phyloP scores from a whole-genome alignment of 2,113 vertebrate genomes.

The Heterocephalus glaber region DNA sequence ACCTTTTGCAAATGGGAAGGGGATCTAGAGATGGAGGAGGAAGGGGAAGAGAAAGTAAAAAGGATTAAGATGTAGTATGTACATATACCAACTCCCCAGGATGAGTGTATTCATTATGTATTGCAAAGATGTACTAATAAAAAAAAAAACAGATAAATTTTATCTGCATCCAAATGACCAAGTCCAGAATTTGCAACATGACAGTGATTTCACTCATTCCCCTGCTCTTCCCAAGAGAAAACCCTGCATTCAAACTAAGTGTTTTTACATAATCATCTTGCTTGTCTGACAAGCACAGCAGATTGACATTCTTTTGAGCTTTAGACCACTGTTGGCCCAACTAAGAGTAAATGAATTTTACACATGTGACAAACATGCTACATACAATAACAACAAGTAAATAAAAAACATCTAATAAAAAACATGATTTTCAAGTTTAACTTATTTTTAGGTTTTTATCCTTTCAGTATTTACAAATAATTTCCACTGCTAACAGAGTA shows the following conservation, averaged over 20 bases:
- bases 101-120: background rate
- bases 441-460: background rate
- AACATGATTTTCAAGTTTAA: background rate
- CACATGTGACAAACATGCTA: background rate
- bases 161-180: background rate
- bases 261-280: conserved; percentile 28
- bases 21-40: background rate
- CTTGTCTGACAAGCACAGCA: conserved; percentile 49
- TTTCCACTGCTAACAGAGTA: background rate
- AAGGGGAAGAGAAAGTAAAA: background rate
- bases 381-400: background rate
- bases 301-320: conserved; percentile 32
- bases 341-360: background rate
- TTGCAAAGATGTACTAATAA: background rate
- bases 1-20: background rate
- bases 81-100: background rate
- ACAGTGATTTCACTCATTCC: background rate
- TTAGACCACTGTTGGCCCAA: conserved; percentile 1
- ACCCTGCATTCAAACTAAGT: conserved; percentile 7
- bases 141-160: background rate
- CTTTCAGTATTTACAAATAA: conserved; percentile 11
- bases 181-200: background rate
- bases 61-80: background rate
- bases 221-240: background rate
- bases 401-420: conserved; percentile 11